Conservation (phyloP, 2,888 invertebrate genomes). For the Drosophila picticornis region DNA sequence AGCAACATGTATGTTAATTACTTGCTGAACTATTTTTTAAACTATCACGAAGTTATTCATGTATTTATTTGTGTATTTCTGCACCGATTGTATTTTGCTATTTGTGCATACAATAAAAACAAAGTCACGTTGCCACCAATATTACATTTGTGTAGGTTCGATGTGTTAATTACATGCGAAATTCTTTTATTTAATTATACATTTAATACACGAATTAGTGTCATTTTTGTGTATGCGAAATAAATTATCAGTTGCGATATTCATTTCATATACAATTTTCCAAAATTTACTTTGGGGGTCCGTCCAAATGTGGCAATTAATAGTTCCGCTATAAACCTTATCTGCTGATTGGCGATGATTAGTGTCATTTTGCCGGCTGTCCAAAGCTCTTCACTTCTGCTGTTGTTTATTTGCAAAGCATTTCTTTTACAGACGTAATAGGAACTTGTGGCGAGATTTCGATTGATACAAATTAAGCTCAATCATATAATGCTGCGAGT, state of each 20-base stretch:
- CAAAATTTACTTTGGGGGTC: constrained; percentile 21
- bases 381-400: constrained; percentile 9
- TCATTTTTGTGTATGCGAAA: constrained; percentile 56
- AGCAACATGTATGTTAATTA: neutral
- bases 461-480: constrained; percentile 60
- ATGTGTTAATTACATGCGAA: constrained; percentile 67
- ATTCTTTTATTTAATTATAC: constrained; percentile 63
- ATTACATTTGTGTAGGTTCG: constrained; percentile 38
- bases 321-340: constrained; percentile 3
- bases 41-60: neutral
- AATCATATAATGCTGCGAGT: constrained; percentile 33
- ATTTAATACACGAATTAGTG: constrained; percentile 62
- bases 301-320: neutral
- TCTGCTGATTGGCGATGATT: constrained; percentile 24
- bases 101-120: constrained; percentile 61
- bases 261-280: constrained; percentile 40
- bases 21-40: neutral
- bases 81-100: constrained; percentile 23
- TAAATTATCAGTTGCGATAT: constrained; percentile 46
- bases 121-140: constrained; percentile 75
- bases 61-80: constrained; percentile 23
- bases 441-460: constrained; percentile 35
- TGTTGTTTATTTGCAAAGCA: constrained; percentile 9
- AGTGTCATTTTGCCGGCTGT: constrained; percentile 27
- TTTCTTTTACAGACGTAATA: constrained; percentile 34